These are phyloP conservation scores for Morphnarchus princeps DNA, from an alignment of 2,113 vertebrate genomes.

Conservation along the genomic window DNA sequence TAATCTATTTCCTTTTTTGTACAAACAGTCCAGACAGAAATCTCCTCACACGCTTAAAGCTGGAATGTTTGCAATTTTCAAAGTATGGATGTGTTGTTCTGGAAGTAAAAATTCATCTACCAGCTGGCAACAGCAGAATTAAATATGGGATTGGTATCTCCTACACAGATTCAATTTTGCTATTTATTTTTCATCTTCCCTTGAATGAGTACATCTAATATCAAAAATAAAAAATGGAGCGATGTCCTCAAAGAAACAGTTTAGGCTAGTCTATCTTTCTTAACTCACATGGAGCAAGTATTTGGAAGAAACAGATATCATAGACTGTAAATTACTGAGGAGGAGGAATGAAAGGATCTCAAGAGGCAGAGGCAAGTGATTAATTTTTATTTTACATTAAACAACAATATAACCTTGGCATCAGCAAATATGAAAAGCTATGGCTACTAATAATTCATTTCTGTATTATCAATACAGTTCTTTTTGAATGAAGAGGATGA, in stretches of 20 bases:
- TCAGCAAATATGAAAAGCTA: neutral
- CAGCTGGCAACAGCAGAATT: neutral
- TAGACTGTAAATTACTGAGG: neutral
- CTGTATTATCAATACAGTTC: neutral
- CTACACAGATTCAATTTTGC: neutral
- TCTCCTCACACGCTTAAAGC: neutral
- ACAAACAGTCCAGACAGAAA: neutral
- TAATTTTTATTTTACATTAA: neutral
- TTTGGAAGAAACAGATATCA: neutral
- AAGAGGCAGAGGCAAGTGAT: neutral
- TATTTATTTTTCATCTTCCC: neutral
- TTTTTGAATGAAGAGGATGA: neutral
- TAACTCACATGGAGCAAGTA: neutral
- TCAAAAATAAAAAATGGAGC: neutral
- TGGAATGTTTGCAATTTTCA: neutral
- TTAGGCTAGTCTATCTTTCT: neutral
- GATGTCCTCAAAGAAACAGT: neutral
- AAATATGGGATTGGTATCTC: neutral
- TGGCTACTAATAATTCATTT: neutral
- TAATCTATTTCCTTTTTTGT: neutral
- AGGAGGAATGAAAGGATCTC: neutral
- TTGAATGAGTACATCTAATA: neutral
- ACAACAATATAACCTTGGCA: neutral
- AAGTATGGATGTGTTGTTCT: neutral
- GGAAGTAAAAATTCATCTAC: neutral